A percentile compares a stretch with the other conserved stretches of the same genome.
phyloP scores from a whole-genome alignment of 2,113 vertebrate genomes.

The Physeter macrocephalus region DNA sequence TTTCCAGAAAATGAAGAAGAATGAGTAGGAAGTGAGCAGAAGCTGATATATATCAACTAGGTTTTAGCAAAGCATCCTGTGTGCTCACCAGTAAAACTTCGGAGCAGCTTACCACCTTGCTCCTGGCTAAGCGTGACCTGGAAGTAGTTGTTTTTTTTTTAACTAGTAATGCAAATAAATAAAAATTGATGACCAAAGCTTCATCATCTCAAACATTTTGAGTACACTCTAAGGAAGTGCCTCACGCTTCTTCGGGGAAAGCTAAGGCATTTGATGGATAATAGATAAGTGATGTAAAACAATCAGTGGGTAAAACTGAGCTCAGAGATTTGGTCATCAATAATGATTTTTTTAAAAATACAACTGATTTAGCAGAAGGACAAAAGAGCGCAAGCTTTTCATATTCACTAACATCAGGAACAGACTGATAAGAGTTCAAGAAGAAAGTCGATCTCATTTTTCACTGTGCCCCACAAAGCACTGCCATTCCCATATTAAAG shows the following conservation, averaged over 20 bases:
- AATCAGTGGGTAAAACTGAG: neutral
- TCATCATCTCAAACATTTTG: neutral
- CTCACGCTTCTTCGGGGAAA: neutral
- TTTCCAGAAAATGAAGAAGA: neutral
- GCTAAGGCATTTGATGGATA: neutral
- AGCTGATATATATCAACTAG: neutral
- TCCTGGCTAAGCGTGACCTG: neutral
- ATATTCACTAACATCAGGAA: neutral
- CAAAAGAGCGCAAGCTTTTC: neutral
- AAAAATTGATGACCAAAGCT: neutral
- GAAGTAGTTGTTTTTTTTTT: neutral
- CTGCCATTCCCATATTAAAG: neutral
- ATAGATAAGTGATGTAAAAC: neutral
- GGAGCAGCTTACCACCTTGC: neutral
- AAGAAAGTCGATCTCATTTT: neutral
- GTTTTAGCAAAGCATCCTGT: neutral
- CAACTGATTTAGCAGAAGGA: neutral
- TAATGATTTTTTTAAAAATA: neutral
- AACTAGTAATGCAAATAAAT: slow-evolving; percentile 7
- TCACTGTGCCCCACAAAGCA: neutral
- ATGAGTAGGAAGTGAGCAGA: neutral
- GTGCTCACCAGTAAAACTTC: neutral
- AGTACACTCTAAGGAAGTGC: neutral
- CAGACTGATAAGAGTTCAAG: neutral
- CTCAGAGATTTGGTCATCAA: neutral